Evolutionary conservation across 2,113 vertebrate species (phyloP).

Genomic region (Spheniscus mendiculus): DNA sequence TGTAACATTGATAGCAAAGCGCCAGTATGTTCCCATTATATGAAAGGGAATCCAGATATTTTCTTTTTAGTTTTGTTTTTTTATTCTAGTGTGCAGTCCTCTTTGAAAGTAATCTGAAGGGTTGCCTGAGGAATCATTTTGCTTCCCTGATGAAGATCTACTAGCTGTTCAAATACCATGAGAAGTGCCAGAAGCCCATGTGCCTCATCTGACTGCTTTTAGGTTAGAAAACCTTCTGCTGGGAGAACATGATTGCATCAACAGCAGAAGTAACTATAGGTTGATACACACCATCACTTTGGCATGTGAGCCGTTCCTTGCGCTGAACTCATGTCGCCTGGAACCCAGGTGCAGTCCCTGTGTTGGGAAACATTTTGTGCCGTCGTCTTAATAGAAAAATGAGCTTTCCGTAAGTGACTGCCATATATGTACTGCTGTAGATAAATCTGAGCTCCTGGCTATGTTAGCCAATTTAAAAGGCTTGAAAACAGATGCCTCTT

Average conservation of each 20-base stretch:
- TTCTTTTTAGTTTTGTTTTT: neutral
- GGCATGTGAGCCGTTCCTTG: neutral
- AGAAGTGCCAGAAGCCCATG: neutral
- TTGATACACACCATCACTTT: neutral
- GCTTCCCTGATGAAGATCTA: neutral
- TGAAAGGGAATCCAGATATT: neutral
- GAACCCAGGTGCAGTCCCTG: fast-evolving
- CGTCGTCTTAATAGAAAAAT: neutral
- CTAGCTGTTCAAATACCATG: neutral
- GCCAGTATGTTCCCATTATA: neutral
- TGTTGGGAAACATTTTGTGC: neutral
- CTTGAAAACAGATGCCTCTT: neutral
- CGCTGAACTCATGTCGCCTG: neutral
- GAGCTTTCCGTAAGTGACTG: neutral
- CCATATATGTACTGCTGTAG: neutral
- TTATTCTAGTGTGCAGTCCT: neutral
- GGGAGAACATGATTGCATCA: neutral
- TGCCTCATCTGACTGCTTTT: too few species aligned
- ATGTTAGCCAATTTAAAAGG: neutral
- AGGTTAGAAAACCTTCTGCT: neutral
- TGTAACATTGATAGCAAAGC: neutral
- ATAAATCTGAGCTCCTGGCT: neutral
- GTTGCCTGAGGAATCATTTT: neutral
- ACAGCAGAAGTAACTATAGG: neutral
- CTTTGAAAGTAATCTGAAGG: neutral